phyloP scores from a whole-genome alignment of 2,113 vertebrate species.

The Heterotilapia buettikoferi region DNA sequence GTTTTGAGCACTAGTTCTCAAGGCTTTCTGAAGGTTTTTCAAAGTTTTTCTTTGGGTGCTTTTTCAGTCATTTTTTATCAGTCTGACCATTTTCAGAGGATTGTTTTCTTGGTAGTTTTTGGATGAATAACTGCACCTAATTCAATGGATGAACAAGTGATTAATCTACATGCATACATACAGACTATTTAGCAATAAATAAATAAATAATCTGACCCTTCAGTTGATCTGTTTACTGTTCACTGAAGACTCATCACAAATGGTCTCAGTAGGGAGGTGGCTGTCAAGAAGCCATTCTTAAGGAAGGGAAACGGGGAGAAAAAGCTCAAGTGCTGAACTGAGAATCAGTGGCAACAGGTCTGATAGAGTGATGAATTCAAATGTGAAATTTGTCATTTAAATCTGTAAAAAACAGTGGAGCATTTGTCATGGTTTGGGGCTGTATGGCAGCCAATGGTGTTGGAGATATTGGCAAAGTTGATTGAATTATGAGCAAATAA shows the following conservation, averaged over 20 bases:
- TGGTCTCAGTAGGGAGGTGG: neutral
- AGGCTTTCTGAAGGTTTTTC: neutral
- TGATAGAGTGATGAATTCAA: too few relatives aligned
- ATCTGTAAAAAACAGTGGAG: neutral
- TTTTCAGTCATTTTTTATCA: neutral
- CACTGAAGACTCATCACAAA: neutral
- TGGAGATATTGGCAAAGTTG: neutral
- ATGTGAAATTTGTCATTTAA: neutral
- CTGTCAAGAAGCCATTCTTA: neutral
- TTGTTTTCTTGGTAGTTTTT: neutral
- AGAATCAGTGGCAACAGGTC: neutral
- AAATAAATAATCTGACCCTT: neutral
- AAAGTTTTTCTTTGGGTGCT: neutral
- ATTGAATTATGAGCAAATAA: neutral
- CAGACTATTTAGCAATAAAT: neutral
- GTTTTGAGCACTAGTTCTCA: neutral
- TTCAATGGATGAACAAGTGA: neutral
- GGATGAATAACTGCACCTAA: neutral
- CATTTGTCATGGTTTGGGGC: neutral
- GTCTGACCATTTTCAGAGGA: neutral
- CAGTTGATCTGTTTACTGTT: neutral
- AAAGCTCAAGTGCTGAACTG: neutral
- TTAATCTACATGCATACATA: neutral
- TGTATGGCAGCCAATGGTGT: neutral
- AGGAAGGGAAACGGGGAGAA: neutral